Conservation (phyloP, 2,113 vertebrate species). For the Murina feae region DNA sequence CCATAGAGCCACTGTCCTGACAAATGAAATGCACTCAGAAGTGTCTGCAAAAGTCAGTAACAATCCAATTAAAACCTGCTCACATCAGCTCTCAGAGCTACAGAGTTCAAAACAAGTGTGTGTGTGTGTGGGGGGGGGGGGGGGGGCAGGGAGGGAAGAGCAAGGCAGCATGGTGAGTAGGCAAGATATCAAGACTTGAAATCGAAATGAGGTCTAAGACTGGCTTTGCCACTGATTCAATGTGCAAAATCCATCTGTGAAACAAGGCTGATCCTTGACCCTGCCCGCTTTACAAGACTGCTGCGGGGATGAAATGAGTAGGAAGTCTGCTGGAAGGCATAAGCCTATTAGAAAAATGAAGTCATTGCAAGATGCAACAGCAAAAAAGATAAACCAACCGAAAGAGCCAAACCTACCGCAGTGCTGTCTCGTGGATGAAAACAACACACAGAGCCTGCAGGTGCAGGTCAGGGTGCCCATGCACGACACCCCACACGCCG, state of each 20-base stretch:
- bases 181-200: background rate
- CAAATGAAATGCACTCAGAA: background rate
- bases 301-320: background rate
- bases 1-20: background rate
- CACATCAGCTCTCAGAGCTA: background rate
- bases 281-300: background rate
- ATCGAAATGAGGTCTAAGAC: background rate
- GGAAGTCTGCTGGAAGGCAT: background rate
- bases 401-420: background rate
- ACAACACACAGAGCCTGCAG: background rate
- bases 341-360: background rate
- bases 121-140: fast-evolving
- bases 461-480: background rate
- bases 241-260: background rate
- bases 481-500: background rate
- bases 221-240: background rate
- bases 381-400: background rate
- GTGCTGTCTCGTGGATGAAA: fast-evolving
- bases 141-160: background rate
- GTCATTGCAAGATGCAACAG: background rate
- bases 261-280: background rate
- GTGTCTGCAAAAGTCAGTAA: background rate
- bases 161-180: fast-evolving
- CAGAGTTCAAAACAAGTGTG: background rate
- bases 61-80: background rate